A percentile compares a stretch with the other conserved stretches of the same genome.
These are phyloP conservation scores for Candidula unifasciata DNA, from an alignment of 2,888 invertebrate species.

Conservation along the genomic window DNA sequence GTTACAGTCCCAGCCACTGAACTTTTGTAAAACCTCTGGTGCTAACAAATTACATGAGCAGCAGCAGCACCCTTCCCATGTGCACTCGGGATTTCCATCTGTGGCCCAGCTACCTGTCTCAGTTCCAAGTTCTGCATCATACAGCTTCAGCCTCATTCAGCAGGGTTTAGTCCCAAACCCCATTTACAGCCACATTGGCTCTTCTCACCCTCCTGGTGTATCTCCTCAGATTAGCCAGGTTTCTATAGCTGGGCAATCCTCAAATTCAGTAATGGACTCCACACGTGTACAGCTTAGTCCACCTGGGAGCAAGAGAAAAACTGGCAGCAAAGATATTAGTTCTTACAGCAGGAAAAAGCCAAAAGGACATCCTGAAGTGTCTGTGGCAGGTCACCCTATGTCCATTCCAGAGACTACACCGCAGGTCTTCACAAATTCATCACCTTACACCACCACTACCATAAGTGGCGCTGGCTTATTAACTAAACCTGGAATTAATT, in stretches of 20 bases:
- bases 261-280: conserved; percentile 19
- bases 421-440: conserved; percentile 69
- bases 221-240: conserved; percentile 51
- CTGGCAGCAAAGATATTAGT: conserved; percentile 59
- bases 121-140: conserved; percentile 65
- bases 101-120: conserved; percentile 72
- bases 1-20: conserved; percentile 72
- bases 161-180: conserved; percentile 78
- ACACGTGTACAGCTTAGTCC: conserved; percentile 50
- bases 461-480: conserved; percentile 53
- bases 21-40: conserved; percentile 66
- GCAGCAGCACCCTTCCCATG: conserved; percentile 51
- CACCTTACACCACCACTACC: conserved; percentile 67
- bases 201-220: conserved; percentile 61
- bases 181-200: conserved; percentile 79
- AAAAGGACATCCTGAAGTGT: conserved; percentile 57
- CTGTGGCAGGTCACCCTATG: conserved; percentile 47
- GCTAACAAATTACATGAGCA: conserved; percentile 43
- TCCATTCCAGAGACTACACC: conserved; percentile 72
- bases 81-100: conserved; percentile 52
- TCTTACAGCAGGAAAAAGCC: conserved; percentile 45
- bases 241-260: conserved; percentile 14
- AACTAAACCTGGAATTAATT: conserved; percentile 57
- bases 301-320: conserved; percentile 62
- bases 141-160: conserved; percentile 75